These are phyloP conservation scores for Sinohyriopsis cumingii DNA, from an alignment of 2,888 invertebrate genomes.

Conservation along the genomic window DNA sequence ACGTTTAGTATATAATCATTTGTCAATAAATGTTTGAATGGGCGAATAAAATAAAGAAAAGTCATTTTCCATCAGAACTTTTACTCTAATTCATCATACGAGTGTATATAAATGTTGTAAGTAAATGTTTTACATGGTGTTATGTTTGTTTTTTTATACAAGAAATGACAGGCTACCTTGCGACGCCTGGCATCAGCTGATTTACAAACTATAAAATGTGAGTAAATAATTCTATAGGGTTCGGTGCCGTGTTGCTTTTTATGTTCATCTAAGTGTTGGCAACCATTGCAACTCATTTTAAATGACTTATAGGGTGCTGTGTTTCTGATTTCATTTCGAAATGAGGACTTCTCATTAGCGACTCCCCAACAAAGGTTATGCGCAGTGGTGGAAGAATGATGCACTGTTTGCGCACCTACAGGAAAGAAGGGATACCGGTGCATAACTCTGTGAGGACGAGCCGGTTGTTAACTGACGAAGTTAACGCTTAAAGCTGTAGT, in stretches of 20 bases:
- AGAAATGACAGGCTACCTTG: constrained; percentile 78
- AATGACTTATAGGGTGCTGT: constrained; percentile 44
- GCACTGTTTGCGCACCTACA: constrained; percentile 34
- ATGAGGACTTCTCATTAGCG: constrained; percentile 27
- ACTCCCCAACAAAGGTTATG: constrained; percentile 49
- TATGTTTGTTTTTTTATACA: too few relatives aligned
- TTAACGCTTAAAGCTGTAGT: too few relatives aligned
- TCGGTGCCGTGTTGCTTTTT: constrained; percentile 84
- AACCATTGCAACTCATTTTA: constrained; percentile 87
- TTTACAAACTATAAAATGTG: constrained; percentile 85
- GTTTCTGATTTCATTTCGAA: constrained; percentile 23
- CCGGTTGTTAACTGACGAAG: too few relatives aligned
- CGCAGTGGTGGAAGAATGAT: constrained; percentile 37
- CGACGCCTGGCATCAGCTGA: constrained; percentile 85
- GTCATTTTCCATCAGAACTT: too few relatives aligned
- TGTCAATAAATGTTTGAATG: too few relatives aligned
- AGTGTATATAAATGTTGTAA: too few relatives aligned
- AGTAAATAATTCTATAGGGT: constrained; percentile 86
- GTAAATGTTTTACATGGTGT: too few relatives aligned
- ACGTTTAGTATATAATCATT: too few relatives aligned
- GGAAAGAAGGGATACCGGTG: constrained; percentile 29
- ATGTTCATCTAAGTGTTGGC: constrained; percentile 85
- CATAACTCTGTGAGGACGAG: constrained; percentile 12
- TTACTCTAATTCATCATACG: too few relatives aligned
- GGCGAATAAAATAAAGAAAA: too few relatives aligned